Conservation (phyloP, 1,140 invertebrate genomes). For the Homalodisca vitripennis region DNA sequence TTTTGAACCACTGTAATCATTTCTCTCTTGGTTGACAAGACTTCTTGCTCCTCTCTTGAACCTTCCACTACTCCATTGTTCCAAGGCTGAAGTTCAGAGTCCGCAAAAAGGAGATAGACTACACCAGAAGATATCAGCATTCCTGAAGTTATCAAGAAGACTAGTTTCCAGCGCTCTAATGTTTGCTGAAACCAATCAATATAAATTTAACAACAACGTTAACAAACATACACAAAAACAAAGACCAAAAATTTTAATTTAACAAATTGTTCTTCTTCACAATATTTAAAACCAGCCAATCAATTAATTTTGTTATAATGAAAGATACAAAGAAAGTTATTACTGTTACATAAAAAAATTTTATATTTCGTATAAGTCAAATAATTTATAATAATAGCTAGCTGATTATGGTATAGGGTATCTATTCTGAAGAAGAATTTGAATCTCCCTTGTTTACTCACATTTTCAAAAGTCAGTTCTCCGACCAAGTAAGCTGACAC, state of each 20-base stretch:
- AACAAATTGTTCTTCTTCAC: no score
- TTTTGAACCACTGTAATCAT: slow-evolving; percentile 14
- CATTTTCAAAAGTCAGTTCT: slow-evolving; percentile 58
- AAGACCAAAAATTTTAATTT: no score
- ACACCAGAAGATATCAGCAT: slow-evolving; percentile 56
- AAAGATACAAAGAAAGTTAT: no score
- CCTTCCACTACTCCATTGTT: slow-evolving; percentile 47
- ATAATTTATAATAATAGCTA: no score
- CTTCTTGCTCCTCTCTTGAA: slow-evolving; percentile 16
- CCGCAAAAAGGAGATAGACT: slow-evolving; percentile 56
- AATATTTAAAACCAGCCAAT: no score
- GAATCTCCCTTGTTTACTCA: no score
- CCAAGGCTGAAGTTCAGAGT: slow-evolving; percentile 62
- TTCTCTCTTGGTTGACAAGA: not conserved
- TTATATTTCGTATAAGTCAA: no score
- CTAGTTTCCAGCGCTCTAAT: slow-evolving; percentile 62
- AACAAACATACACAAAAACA: no score
- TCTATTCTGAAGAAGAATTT: no score
- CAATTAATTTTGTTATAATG: no score
- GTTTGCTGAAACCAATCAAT: slow-evolving; percentile 58
- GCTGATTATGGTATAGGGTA: no score
- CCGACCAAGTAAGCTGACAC: slow-evolving; percentile 61
- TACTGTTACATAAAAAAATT: no score
- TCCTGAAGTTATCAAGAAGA: slow-evolving; percentile 57
- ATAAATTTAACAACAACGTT: slow-evolving; percentile 11